phyloP scores from a whole-genome alignment of 1,140 invertebrate species.

The Phthorimaea operculella region DNA sequence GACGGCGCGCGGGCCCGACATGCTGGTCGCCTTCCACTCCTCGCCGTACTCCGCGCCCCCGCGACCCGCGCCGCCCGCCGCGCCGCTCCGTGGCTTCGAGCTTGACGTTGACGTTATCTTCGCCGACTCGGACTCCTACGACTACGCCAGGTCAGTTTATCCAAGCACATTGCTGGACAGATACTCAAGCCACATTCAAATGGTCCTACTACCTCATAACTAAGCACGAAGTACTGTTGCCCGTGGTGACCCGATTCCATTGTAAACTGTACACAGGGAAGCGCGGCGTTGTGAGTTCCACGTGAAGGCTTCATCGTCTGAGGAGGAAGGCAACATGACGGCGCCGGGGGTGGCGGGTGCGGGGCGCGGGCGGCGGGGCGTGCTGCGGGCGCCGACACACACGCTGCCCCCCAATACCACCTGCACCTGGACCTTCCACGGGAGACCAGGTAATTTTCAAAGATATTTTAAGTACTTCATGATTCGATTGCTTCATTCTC shows the following conservation, averaged over 20 bases:
- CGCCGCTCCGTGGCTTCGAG: conserved; percentile 79
- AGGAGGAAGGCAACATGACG: conserved; percentile 59
- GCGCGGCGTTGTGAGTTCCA: conserved; percentile 75
- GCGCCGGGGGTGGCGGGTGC: conserved; percentile 36
- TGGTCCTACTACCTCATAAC: too few relatives aligned
- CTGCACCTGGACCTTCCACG: conserved; percentile 86
- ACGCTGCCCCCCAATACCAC: conserved; percentile 86
- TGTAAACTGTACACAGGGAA: conserved; percentile 32
- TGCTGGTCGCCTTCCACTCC: conserved; percentile 88
- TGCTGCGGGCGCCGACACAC: conserved; percentile 81
- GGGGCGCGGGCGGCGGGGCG: conserved; percentile 57
- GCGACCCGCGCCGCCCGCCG: conserved; percentile 62
- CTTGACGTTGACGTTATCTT: conserved; percentile 89
- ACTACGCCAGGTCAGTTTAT: conserved; percentile 56
- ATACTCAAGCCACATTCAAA: neutral
- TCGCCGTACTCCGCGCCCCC: conserved; percentile 80
- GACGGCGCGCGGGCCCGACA: conserved; percentile 78
- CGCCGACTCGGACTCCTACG: conserved; percentile 78
- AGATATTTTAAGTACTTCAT: too few relatives aligned
- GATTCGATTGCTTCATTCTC: too few relatives aligned
- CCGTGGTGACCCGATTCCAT: neutral
- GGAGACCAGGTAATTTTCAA: conserved; percentile 65
- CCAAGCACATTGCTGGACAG: neutral
- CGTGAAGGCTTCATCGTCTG: conserved; percentile 73
- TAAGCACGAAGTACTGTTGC: neutral